Evolutionary conservation across 2,113 vertebrate genomes (phyloP).

Genomic region (Psilopogon haemacephalus): DNA sequence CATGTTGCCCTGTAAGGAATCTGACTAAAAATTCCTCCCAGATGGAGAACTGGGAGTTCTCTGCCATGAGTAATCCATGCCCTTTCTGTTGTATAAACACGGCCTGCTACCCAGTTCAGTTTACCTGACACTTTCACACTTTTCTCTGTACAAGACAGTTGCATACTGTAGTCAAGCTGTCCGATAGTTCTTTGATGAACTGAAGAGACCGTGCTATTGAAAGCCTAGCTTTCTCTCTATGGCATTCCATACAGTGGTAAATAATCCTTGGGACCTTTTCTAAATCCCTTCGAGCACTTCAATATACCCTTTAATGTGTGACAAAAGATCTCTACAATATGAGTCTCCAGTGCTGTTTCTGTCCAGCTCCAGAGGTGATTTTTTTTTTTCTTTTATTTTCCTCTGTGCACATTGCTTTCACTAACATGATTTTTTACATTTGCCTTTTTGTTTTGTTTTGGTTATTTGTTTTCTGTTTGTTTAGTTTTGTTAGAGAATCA

Average conservation of each 20-base stretch:
- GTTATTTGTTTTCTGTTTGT: neutral
- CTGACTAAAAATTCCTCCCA: neutral
- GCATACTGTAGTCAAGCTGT: neutral
- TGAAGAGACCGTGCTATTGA: neutral
- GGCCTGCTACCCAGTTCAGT: neutral
- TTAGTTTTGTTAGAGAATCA: neutral
- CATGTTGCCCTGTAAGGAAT: rapidly evolving
- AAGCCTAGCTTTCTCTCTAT: neutral
- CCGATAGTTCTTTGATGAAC: neutral
- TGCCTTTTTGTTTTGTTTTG: neutral
- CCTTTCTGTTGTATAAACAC: neutral
- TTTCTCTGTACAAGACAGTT: neutral
- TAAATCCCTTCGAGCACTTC: neutral
- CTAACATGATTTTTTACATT: neutral
- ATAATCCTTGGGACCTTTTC: neutral
- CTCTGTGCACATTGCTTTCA: neutral
- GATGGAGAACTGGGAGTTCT: neutral
- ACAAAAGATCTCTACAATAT: neutral
- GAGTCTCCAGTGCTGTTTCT: neutral
- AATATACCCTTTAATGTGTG: neutral
- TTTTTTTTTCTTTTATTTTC: neutral
- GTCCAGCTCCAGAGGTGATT: neutral
- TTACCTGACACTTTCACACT: neutral
- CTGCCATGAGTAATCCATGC: neutral
- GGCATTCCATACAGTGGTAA: neutral